Percentiles rank a stretch among this genome's conserved stretches.
phyloP scores from a whole-genome alignment of 2,113 vertebrate genomes.

The Melospiza melodia region DNA sequence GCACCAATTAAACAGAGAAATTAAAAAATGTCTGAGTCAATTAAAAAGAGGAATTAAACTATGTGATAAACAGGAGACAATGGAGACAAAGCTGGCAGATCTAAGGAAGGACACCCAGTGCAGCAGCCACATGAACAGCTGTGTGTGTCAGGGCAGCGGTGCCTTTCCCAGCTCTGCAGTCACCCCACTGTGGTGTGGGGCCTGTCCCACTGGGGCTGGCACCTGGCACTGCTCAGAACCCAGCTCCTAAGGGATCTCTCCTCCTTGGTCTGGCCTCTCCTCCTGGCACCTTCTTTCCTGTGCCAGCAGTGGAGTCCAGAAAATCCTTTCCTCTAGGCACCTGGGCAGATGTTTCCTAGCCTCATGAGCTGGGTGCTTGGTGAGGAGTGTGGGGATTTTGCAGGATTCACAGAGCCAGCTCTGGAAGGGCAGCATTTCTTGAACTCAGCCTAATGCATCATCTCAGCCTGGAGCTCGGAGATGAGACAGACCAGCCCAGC shows the following conservation, averaged over 20 bases:
- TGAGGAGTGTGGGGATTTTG: fast-evolving
- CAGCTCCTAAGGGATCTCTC: fast-evolving
- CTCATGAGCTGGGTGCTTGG: not conserved
- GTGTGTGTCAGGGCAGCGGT: fast-evolving
- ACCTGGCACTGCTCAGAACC: not conserved
- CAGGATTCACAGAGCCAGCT: fast-evolving
- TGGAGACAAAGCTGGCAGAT: not conserved
- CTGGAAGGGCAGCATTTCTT: not conserved
- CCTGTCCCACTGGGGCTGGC: not conserved
- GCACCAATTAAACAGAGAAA: constrained; percentile 60
- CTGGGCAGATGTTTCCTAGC: not conserved
- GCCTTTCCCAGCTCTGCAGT: fast-evolving
- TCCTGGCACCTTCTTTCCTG: not conserved
- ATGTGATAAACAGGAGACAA: constrained; percentile 3
- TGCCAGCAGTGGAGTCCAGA: not conserved
- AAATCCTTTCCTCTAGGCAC: not conserved
- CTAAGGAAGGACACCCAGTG: not conserved
- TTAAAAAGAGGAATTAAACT: constrained; percentile 60
- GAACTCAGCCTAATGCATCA: fast-evolving
- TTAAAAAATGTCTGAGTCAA: constrained; percentile 58
- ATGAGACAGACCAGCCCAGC: not conserved
- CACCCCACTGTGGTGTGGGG: fast-evolving
- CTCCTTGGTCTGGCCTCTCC: not conserved
- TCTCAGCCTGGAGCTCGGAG: not conserved
- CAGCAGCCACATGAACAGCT: not conserved